A percentile compares a stretch with the other conserved stretches of the same genome.
Conservation (phyloP, 2,797 vertebrate genomes). For the Syncerus caffer region DNA sequence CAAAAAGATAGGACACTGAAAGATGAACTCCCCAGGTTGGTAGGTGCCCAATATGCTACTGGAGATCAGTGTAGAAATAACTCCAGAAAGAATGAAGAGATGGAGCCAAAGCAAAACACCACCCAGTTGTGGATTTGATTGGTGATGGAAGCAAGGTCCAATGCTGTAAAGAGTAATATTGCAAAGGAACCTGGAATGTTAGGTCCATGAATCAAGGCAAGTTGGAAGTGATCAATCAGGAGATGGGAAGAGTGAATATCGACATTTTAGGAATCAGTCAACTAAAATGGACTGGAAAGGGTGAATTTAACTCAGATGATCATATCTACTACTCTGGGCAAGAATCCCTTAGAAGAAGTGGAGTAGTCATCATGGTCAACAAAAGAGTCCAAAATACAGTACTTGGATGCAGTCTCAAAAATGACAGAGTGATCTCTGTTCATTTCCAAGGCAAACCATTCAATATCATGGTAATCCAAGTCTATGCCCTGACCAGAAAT, state of each 20-base stretch:
- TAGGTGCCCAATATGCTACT: background rate
- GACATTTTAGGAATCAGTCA: background rate
- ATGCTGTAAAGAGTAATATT: background rate
- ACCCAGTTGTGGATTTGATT: background rate
- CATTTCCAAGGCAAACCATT: background rate
- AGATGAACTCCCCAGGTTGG: background rate
- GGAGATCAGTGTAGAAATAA: background rate
- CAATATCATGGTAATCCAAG: background rate
- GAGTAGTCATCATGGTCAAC: background rate
- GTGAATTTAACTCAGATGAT: background rate
- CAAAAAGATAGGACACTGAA: background rate
- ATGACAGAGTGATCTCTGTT: background rate
- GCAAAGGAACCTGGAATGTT: background rate
- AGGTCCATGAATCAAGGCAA: background rate
- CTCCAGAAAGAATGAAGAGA: background rate
- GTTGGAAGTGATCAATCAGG: background rate
- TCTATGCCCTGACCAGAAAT: background rate
- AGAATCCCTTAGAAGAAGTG: background rate
- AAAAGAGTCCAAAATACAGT: background rate
- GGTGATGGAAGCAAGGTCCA: background rate
- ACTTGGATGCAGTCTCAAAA: background rate
- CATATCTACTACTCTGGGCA: background rate
- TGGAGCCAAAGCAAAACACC: background rate
- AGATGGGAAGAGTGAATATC: accelerated
- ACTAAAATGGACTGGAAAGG: background rate